Evolutionary conservation across 1,140 invertebrate genomes (phyloP).

Genomic region (Pissodes strobi): DNA sequence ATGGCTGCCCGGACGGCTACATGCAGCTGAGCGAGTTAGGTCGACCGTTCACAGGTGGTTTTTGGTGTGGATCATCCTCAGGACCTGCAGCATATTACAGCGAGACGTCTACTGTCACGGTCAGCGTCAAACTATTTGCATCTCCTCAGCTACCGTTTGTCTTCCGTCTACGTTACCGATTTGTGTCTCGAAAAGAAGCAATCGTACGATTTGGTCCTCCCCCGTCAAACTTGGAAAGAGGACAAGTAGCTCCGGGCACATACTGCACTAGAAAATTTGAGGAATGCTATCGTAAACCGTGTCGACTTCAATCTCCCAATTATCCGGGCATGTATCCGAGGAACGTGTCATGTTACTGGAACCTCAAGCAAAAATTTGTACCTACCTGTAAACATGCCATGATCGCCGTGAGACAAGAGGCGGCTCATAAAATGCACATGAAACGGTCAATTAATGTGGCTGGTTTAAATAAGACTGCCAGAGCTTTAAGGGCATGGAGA

Average conservation of each 20-base stretch:
- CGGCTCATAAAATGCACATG: conserved; percentile 72
- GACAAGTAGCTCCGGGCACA: conserved; percentile 80
- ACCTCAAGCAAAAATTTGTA: conserved; percentile 77
- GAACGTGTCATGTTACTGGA: conserved; percentile 84
- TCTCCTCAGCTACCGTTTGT: conserved; percentile 69
- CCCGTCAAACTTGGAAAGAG: conserved; percentile 72
- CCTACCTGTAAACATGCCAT: conserved; percentile 87
- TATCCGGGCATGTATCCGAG: conserved; percentile 90
- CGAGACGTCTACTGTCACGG: conserved; percentile 80
- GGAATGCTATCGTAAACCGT: conserved; percentile 82
- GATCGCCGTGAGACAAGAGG: conserved; percentile 77
- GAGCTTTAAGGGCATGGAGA: conserved; percentile 75
- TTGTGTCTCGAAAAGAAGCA: conserved; percentile 73
- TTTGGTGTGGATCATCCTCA: conserved; percentile 78
- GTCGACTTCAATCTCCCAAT: conserved; percentile 83
- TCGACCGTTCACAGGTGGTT: conserved; percentile 79
- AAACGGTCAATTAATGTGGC: conserved; percentile 67
- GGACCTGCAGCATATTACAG: conserved; percentile 82
- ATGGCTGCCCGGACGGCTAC: conserved; percentile 79
- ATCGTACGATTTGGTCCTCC: conserved; percentile 76
- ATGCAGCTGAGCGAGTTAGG: conserved; percentile 82
- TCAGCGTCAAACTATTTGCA: conserved; percentile 73
- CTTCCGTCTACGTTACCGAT: conserved; percentile 78
- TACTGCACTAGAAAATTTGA: conserved; percentile 87
- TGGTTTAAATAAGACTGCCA: conserved; percentile 69